Conservation (phyloP, 2,797 vertebrate species). For the Buphagus erythrorhynchus region DNA sequence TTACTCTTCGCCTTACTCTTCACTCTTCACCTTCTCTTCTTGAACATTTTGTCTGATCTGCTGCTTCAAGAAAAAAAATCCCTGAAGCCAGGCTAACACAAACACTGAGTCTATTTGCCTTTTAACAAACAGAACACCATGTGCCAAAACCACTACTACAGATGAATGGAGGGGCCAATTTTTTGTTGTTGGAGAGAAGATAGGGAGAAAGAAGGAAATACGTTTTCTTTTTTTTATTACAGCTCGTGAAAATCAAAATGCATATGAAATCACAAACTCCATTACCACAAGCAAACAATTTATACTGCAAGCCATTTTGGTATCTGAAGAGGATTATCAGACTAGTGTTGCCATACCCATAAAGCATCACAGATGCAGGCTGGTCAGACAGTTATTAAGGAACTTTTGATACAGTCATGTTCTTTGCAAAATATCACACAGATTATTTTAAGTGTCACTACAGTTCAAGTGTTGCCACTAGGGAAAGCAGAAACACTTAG, state of each 20-base stretch:
- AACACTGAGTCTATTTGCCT: neutral
- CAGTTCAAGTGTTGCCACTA: conserved; percentile 14
- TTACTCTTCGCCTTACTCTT: neutral
- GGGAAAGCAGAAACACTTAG: neutral
- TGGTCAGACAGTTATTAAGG: neutral
- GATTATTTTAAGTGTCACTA: neutral
- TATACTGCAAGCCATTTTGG: neutral
- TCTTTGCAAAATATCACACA: neutral
- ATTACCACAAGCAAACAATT: neutral
- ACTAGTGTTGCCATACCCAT: neutral
- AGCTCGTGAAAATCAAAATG: neutral
- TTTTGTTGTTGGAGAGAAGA: neutral
- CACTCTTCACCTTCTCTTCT: neutral
- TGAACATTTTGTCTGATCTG: neutral
- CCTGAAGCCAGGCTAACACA: neutral
- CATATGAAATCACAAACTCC: neutral
- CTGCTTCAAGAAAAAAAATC: neutral
- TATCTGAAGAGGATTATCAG: neutral
- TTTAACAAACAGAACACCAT: neutral
- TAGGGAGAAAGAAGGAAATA: neutral
- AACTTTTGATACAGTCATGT: neutral
- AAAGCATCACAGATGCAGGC: neutral
- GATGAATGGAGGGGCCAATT: rapidly evolving
- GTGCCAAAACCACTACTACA: neutral
- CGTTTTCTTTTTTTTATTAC: neutral